phyloP scores from a whole-genome alignment of 1,140 invertebrate genomes.

The Dendrolimus kikuchii region DNA sequence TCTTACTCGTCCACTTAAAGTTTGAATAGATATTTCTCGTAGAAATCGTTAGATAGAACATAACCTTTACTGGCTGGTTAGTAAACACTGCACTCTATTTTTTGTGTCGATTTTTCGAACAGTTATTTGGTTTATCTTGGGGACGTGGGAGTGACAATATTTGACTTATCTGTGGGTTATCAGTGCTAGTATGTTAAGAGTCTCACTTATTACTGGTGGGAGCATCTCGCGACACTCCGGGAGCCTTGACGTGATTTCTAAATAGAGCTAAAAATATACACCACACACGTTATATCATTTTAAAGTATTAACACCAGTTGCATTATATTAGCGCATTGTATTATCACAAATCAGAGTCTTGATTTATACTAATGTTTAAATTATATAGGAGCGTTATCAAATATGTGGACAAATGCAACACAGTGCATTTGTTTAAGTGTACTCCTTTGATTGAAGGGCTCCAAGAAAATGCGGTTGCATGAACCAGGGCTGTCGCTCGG shows the following conservation, averaged over 20 bases:
- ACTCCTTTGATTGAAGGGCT: constrained; percentile 22
- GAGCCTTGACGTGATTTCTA: constrained; percentile 43
- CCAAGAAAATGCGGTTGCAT: constrained; percentile 21
- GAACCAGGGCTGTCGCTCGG: constrained; percentile 8
- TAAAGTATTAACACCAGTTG: constrained; percentile 2
- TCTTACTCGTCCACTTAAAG: constrained; percentile 3
- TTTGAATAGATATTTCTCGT: neutral
- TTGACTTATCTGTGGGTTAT: constrained; percentile 46
- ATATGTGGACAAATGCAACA: no score
- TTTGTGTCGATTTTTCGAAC: constrained; percentile 4
- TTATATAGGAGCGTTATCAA: neutral
- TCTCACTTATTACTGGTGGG: constrained; percentile 22
- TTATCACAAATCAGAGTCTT: no score
- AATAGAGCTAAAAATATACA: constrained; percentile 48
- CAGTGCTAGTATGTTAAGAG: constrained; percentile 18
- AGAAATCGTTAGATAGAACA: constrained; percentile 13
- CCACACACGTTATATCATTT: constrained; percentile 31
- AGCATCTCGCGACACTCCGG: constrained; percentile 27
- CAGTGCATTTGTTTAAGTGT: neutral
- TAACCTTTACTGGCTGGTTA: constrained; percentile 14
- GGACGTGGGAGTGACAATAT: constrained; percentile 6
- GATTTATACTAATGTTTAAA: constrained; percentile 8
- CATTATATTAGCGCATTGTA: no score
- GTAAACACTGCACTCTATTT: constrained; percentile 10
- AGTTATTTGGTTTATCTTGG: neutral